Percentiles rank a stretch among this genome's conserved stretches.
Conservation (phyloP, 2,797 vertebrate genomes). For the Enteromius afrohamiltoni region DNA sequence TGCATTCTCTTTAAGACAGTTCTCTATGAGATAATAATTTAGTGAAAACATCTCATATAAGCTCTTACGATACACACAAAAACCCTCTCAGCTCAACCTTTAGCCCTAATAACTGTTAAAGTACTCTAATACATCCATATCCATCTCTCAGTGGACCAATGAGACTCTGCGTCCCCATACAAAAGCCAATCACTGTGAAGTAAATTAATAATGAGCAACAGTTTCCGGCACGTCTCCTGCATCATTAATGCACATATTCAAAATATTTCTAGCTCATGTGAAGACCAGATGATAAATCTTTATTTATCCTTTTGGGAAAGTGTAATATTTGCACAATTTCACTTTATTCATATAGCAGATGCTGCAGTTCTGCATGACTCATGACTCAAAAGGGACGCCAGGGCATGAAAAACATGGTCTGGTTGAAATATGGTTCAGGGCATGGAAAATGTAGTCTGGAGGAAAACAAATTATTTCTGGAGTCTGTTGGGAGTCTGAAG, state of each 20-base stretch:
- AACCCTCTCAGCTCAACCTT: constrained; percentile 9
- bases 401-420: constrained; percentile 50
- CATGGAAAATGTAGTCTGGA: constrained; percentile 51
- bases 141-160: constrained; percentile 44
- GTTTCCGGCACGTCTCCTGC: constrained; percentile 48
- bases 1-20: not conserved
- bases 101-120: constrained; percentile 35
- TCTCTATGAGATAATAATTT: constrained; percentile 12
- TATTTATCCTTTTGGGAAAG: constrained; percentile 36
- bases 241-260: constrained; percentile 47
- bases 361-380: constrained; percentile 49
- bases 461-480: constrained; percentile 56
- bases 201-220: constrained; percentile 57
- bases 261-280: constrained; percentile 15
- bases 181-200: constrained; percentile 51
- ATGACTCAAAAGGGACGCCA: constrained; percentile 48
- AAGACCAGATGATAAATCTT: constrained; percentile 52
- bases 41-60: constrained; percentile 24
- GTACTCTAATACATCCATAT: constrained; percentile 46
- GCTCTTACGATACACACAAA: not conserved
- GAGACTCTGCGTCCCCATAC: constrained; percentile 29
- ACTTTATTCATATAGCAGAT: constrained; percentile 58
- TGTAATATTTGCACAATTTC: constrained; percentile 47
- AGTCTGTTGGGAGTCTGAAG: constrained; percentile 51
- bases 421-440: constrained; percentile 32